Conservation (phyloP, 1,140 invertebrate species). For the Drosophila pectinifera region DNA sequence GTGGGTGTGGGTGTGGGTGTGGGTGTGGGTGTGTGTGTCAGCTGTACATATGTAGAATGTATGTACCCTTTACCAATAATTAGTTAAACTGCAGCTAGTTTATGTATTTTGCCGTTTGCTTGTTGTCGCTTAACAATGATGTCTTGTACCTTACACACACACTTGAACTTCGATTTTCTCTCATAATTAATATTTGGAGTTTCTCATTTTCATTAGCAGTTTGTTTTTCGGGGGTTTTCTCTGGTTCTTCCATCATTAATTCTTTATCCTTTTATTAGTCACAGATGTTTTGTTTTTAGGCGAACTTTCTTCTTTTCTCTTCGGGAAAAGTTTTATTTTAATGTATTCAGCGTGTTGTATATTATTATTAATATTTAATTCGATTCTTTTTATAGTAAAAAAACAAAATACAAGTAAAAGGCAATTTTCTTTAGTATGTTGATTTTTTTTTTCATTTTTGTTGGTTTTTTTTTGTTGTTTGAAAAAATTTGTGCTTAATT, state of each 20-base stretch:
- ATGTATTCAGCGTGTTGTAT: constrained; percentile 74
- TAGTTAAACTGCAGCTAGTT: constrained; percentile 52
- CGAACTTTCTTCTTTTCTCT: constrained; percentile 5
- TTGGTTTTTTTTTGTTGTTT: constrained; percentile 51
- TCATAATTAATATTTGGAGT: constrained; percentile 32
- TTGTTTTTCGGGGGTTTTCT: constrained; percentile 48
- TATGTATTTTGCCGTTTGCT: constrained; percentile 39
- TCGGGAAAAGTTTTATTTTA: constrained; percentile 51
- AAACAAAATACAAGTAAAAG: constrained; percentile 76
- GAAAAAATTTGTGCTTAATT: constrained; percentile 79
- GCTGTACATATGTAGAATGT: constrained; percentile 80
- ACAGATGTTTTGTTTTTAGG: constrained; percentile 71
- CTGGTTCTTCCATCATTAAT: constrained; percentile 19
- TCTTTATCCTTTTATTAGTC: constrained; percentile 59
- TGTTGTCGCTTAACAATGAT: constrained; percentile 24
- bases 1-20: constrained; percentile 12
- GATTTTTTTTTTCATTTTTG: constrained; percentile 37
- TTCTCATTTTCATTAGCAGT: constrained; percentile 29
- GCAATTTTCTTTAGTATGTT: constrained; percentile 66
- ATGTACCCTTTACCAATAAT: constrained; percentile 71
- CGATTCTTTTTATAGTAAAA: constrained; percentile 56
- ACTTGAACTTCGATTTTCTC: constrained; percentile 22
- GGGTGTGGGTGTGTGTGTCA: constrained; percentile 33
- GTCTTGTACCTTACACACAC: constrained; percentile 39
- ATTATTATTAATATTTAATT: constrained; percentile 56